Base-by-base conservation (phyloP, 2,888 invertebrate genomes). In the Notocelia uddmanniana region DNA sequence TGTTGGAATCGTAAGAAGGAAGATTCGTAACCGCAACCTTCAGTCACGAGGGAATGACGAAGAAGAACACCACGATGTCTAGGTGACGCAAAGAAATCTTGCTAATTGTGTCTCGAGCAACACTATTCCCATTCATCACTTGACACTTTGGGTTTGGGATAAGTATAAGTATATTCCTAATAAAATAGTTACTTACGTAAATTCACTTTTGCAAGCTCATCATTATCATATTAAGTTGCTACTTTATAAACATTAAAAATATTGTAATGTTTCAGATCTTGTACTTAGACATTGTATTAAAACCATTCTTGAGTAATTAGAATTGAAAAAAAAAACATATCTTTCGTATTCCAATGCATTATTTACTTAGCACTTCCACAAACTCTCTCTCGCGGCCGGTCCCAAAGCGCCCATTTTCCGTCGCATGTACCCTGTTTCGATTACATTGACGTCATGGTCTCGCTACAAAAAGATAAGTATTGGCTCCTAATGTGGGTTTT, bases 391-490 rank as follows among this genome's bases (percentile, higher is more conserved):
- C 78, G 70, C 34, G 8, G 54, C 13, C 41, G 74, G 79, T 87
- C 89, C 88, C 89, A 69, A 71, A 85, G 75, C 82, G 81, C 79
- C 84, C 84, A 85, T 90, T 88, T 83, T 76, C 81, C 78, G 81
- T 76, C 82, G 80, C 81, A 79, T 82, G 81, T 85, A 85, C 83
- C 84, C 82, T 31, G 80, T 88, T 89, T 89, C 89, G 89, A 89
- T 89, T 89, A 89, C 88, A 84, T 80, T 85, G 86, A 85, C 85
- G 86, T 89, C 89, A 86, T 78, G 81, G 83, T 78, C 79, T 82
- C 79, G 77, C 79, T 82, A 83, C 83, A 88, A 88, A 89, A 88
- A 87, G 84, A 89, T 87, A 88, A 87, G 89, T 89, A 89, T 89
- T 84, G 83, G 81, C 82, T 86, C 78, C 83, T 88, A 89, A 89